Conservation (phyloP, 2,888 invertebrate species). For the Steromphala cineraria region DNA sequence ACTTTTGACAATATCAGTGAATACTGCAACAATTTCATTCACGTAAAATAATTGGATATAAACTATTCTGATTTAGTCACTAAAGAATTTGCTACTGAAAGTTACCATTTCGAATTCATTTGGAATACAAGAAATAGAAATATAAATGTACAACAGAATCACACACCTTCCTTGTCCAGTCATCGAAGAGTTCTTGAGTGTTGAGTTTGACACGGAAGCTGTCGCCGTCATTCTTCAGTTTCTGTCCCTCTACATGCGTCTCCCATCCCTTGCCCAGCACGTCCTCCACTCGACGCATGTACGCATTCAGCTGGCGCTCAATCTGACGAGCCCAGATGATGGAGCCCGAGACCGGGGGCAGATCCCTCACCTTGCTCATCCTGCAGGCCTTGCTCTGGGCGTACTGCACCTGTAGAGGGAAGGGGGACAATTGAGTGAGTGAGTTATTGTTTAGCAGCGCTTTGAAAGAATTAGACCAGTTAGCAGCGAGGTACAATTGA, state of each 20-base stretch:
- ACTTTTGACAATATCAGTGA: no score
- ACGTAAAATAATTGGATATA: no score
- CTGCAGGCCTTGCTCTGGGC: slow-evolving; percentile 94
- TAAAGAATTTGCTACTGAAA: not conserved
- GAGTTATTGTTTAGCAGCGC: no score
- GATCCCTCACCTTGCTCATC: slow-evolving; percentile 92
- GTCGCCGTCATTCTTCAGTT: slow-evolving; percentile 95
- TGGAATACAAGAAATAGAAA: not conserved
- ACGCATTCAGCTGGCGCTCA: slow-evolving; percentile 96
- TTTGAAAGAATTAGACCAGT: no score
- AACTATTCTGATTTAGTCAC: no score
- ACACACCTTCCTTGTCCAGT: slow-evolving; percentile 85
- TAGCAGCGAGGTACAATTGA: no score
- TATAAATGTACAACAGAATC: not conserved
- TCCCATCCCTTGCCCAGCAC: slow-evolving; percentile 99
- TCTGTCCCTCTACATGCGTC: slow-evolving; percentile 98
- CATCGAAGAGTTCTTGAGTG: slow-evolving; percentile 97
- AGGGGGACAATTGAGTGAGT: not conserved
- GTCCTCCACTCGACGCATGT: slow-evolving; percentile 97
- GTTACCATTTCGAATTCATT: not conserved
- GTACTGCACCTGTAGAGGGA: slow-evolving; percentile 86
- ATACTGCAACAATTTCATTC: no score
- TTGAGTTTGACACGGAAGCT: slow-evolving; percentile 97
- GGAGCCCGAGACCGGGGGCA: slow-evolving; percentile 97
- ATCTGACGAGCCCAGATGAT: slow-evolving; percentile 99